Percentiles rank a stretch among this genome's conserved stretches.
Evolutionary conservation across 2,888 invertebrate species (phyloP).

Genomic region (Gymnosoma rotundatum): DNA sequence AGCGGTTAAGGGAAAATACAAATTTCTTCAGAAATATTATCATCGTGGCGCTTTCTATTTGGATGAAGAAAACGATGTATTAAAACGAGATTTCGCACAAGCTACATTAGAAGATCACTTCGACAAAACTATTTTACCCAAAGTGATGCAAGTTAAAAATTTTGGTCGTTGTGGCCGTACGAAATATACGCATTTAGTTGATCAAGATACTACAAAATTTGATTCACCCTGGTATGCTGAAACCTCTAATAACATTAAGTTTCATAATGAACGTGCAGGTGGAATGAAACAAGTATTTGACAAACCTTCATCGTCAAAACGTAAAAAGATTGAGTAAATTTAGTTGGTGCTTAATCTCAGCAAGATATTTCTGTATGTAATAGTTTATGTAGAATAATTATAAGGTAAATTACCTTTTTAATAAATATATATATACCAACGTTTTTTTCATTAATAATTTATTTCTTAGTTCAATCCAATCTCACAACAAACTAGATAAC

Average conservation of each 20-base stretch:
- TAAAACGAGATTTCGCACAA: constrained; percentile 96
- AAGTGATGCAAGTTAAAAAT: constrained; percentile 99
- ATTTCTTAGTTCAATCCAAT: too few relatives aligned
- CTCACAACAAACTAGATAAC: too few relatives aligned
- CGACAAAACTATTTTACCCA: constrained; percentile 98
- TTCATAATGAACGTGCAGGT: constrained; percentile 93
- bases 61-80: constrained; percentile 95
- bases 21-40: constrained; percentile 99
- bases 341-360: not conserved
- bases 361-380: constrained; percentile 1
- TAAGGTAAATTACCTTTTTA: constrained; percentile 45
- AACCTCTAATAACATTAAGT: constrained; percentile 93
- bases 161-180: constrained; percentile 99
- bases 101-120: constrained; percentile 99
- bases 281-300: constrained; percentile 97
- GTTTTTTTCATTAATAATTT: too few relatives aligned
- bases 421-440: constrained; percentile 16
- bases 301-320: constrained; percentile 86
- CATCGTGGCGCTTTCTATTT: constrained; percentile 99
- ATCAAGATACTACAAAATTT: constrained; percentile 99
- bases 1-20: constrained; percentile 98
- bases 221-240: constrained; percentile 99
- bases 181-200: constrained; percentile 99
- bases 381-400: constrained; percentile 35
- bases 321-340: constrained; percentile 79